Percentiles rank a stretch among this genome's conserved stretches.
These are phyloP conservation scores for Danaus chrysippus DNA, from an alignment of 2,888 invertebrate species.

Conservation along the genomic window DNA sequence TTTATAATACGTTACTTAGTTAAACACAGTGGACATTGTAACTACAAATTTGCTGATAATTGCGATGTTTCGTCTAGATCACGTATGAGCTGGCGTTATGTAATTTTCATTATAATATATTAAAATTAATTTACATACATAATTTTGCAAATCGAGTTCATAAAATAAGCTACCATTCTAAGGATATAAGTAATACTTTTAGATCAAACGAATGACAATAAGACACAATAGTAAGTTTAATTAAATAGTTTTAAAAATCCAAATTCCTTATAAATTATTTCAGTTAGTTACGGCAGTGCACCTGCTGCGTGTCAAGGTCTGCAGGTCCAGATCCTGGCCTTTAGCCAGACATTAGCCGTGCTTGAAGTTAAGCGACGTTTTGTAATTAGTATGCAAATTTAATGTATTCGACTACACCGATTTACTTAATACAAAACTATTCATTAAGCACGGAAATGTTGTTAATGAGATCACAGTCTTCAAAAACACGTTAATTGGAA, in stretches of 20 bases:
- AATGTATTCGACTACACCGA: slow-evolving; percentile 1
- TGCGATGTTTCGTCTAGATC: neutral
- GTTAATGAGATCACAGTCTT: no score
- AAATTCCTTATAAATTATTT: slow-evolving; percentile 17
- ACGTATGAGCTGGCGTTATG: neutral
- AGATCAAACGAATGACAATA: no score
- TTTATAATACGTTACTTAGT: slow-evolving; percentile 33
- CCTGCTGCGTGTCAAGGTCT: slow-evolving; percentile 29
- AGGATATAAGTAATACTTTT: no score
- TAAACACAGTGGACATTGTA: slow-evolving; percentile 42
- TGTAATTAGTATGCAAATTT: slow-evolving; percentile 30
- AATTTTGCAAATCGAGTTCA: no score
- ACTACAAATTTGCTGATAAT: slow-evolving; percentile 21
- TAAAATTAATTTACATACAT: no score
- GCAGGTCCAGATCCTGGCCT: slow-evolving; percentile 22
- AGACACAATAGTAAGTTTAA: neutral
- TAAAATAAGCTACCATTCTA: no score
- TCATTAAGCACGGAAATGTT: neutral
- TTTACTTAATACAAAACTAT: neutral
- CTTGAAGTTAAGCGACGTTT: slow-evolving; percentile 32
- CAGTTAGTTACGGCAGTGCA: slow-evolving; percentile 16
- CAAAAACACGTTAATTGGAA: no score
- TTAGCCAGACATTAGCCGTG: slow-evolving; percentile 25
- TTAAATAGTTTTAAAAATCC: slow-evolving; percentile 6
- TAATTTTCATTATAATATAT: no score